Base-by-base conservation (phyloP, 2,113 vertebrate species). In the Herpailurus yagouaroundi region DNA sequence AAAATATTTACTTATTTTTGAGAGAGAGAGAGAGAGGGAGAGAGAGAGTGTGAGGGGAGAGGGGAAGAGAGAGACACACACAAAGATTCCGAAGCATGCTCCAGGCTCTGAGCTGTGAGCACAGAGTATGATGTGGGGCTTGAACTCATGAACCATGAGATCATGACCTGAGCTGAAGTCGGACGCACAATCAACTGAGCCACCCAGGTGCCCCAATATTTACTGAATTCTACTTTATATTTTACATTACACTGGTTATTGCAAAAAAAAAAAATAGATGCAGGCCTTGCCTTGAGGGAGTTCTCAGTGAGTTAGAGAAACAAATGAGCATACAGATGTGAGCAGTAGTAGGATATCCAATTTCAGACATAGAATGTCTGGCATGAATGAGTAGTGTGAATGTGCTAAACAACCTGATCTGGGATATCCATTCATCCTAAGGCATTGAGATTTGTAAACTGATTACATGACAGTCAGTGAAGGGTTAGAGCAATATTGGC, bases 401-500 rank as follows among this genome's bases (percentile, higher is more conserved):
- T 21, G 12, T 74, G 16, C 19, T 88, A 66, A 68, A 52, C 9
- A 76, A 68, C 5, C 16, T 41, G 25, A 9, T 48, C 31, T 71
- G 31, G 1, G 18, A 50, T n/a, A 27, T 25, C 0, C 29, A 23
- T n/a, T 19, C 38, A 64, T 50, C 5, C 25, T 55, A 48, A 76
- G 4, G 2, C 48, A 86, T 0, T 79, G 33, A 79, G 12, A 21
- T 31, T 64, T 85, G 85, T 52, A 69, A 57, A 77, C 5, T 84
- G 13, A 73, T 73, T 80, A 55, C 15, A 12, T 55, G 52, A 25
- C 14, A 84, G 36, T 80, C 55, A 55, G 14, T 15, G 3, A 55
- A 77, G 14, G 4, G 1, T 45, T 9, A 5, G 6, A 48, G 57
- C 1, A 3, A 1, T n/a, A 8, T 31, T 63, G 31, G 4, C 2